Evolutionary conservation across 2,888 invertebrate genomes (phyloP).

Genomic region (Patella ulyssiponensis): DNA sequence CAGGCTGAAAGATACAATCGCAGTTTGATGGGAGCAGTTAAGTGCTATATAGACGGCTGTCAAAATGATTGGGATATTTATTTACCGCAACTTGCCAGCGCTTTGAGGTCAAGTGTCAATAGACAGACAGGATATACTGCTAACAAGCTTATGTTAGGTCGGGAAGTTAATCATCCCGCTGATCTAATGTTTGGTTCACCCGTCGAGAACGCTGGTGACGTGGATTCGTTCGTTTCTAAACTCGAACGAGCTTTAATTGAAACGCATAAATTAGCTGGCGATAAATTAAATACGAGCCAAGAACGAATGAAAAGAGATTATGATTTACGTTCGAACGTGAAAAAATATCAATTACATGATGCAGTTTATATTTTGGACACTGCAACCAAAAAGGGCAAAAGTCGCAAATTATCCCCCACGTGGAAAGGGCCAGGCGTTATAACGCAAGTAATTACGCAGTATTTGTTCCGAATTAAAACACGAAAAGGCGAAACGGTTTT

Average conservation of each 20-base stretch:
- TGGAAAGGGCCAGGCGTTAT: conserved; percentile 37
- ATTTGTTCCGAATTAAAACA: conserved; percentile 27
- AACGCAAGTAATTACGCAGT: conserved; percentile 15
- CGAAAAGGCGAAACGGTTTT: not conserved
- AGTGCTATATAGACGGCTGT: not conserved
- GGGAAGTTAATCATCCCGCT: conserved; percentile 23
- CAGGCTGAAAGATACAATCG: conserved; percentile 14
- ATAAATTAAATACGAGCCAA: no score
- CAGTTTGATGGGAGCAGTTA: not conserved
- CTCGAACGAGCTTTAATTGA: no score
- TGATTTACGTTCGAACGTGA: not conserved
- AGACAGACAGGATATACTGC: conserved; percentile 32
- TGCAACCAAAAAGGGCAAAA: conserved; percentile 18
- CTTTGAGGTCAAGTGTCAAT: conserved; percentile 28
- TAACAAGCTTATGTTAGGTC: conserved; percentile 35
- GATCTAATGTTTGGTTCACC: no score
- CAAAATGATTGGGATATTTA: conserved; percentile 26
- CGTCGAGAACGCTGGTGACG: no score
- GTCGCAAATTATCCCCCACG: conserved; percentile 22
- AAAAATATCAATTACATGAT: not conserved
- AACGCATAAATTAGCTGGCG: no score
- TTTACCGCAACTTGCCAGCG: conserved; percentile 25
- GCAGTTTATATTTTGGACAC: not conserved
- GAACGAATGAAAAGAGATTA: no score
- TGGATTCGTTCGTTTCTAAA: no score